These are phyloP conservation scores for Amphilophus citrinellus DNA, from an alignment of 2,113 vertebrate genomes.

Conservation along the genomic window DNA sequence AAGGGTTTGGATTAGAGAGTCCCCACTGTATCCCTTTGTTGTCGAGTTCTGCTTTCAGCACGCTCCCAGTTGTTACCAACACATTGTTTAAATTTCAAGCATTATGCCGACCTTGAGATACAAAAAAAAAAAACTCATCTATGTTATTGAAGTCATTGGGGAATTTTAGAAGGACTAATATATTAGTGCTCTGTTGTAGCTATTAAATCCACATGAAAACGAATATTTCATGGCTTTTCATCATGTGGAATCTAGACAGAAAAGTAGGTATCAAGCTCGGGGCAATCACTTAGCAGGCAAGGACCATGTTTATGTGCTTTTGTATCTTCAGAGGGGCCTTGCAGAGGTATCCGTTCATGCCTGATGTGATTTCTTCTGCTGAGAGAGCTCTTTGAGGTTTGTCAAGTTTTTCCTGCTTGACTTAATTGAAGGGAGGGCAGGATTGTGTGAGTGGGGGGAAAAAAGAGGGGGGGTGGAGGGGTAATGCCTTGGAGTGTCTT, in stretches of 20 bases:
- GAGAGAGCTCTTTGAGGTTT: constrained; percentile 72
- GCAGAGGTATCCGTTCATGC: constrained; percentile 60
- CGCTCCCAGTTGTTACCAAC: constrained; percentile 39
- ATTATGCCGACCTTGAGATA: constrained; percentile 30
- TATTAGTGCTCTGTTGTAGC: constrained; percentile 6
- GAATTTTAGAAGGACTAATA: constrained; percentile 48
- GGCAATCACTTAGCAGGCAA: constrained; percentile 13
- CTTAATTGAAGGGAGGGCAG: constrained; percentile 68
- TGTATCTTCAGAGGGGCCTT: constrained; percentile 37
- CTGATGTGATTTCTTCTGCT: constrained; percentile 68
- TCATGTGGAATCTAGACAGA: constrained; percentile 32
- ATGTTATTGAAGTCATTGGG: neutral
- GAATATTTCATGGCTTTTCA: constrained; percentile 27
- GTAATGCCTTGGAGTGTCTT: constrained; percentile 67
- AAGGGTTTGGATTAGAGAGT: constrained; percentile 57
- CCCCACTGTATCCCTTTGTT: constrained; percentile 66
- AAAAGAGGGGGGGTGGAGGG: neutral
- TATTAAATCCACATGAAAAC: constrained; percentile 40
- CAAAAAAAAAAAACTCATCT: neutral
- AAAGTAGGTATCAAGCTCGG: constrained; percentile 26
- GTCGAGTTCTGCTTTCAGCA: constrained; percentile 57
- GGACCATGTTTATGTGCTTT: constrained; percentile 11
- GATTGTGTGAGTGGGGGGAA: constrained; percentile 42
- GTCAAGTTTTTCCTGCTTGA: constrained; percentile 80
- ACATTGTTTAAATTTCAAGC: constrained; percentile 57